phyloP scores from a whole-genome alignment of 2,797 vertebrate genomes.

The Brachyalestes nurse region DNA sequence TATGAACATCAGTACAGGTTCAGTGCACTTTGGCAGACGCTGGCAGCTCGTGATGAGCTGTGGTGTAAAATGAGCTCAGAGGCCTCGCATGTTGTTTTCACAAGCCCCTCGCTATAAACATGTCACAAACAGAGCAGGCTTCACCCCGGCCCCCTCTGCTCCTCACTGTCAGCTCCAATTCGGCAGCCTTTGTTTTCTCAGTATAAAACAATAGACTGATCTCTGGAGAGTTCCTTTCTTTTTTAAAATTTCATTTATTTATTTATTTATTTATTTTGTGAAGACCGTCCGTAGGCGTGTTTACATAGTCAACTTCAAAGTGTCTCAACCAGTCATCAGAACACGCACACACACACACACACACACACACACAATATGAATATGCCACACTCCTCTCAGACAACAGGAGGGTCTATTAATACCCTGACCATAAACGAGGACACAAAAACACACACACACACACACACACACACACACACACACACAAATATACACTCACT shows the following conservation, averaged over 20 bases:
- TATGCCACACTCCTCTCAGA: constrained; percentile 1
- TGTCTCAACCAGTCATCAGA: constrained; percentile 5
- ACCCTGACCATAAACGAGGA: not conserved
- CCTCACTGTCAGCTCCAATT: constrained; percentile 17
- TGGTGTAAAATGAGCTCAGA: constrained; percentile 1
- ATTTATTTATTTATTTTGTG: not conserved
- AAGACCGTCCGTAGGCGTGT: constrained; percentile 1
- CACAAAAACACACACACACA: not conserved
- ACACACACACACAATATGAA: not conserved
- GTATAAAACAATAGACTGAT: constrained; percentile 21
- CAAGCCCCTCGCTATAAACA: constrained; percentile 1
- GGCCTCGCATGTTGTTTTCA: not conserved
- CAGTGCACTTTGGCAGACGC: not conserved
- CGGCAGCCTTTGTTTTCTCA: constrained; percentile 11
- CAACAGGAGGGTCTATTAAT: not conserved
- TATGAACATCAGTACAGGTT: not conserved
- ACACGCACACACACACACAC: constrained; percentile 1
- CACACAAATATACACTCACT: too few relatives aligned
- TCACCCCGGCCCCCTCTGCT: not conserved
- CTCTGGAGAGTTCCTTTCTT: constrained; percentile 16
- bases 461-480: not conserved
- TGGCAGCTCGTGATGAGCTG: not conserved
- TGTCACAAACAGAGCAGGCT: not conserved
- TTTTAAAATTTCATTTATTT: not conserved
- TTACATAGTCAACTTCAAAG: constrained; percentile 24